Evolutionary conservation across 2,888 invertebrate genomes (phyloP).

Genomic region (Hypomecis punctinalis): DNA sequence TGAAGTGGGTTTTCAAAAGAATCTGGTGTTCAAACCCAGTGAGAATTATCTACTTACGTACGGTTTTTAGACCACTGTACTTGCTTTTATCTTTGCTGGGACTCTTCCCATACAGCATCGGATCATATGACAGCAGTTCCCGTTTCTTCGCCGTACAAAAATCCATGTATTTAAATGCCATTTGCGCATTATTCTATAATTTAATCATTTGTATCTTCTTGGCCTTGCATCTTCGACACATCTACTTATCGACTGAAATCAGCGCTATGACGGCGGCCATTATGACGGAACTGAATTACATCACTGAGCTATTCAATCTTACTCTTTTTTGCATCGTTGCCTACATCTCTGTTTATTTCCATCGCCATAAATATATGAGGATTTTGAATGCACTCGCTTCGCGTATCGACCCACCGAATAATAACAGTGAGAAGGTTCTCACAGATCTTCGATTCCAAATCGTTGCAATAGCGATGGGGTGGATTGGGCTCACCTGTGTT

Average conservation of each 20-base stretch:
- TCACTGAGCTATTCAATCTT: conserved; percentile 58
- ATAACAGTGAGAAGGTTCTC: conserved; percentile 48
- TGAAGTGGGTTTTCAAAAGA: conserved; percentile 46
- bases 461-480: conserved; percentile 46
- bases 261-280: conserved; percentile 56
- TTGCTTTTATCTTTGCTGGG: conserved; percentile 53
- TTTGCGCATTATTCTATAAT: conserved; percentile 56
- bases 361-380: conserved; percentile 60
- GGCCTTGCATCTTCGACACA: conserved; percentile 56
- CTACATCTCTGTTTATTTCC: conserved; percentile 58
- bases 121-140: conserved; percentile 46
- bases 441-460: conserved; percentile 53
- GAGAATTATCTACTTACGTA: conserved; percentile 37
- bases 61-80: conserved; percentile 58
- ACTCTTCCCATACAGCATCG: conserved; percentile 60
- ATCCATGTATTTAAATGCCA: conserved; percentile 64
- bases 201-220: conserved; percentile 55
- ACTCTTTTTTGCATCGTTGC: conserved; percentile 52
- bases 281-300: conserved; percentile 68
- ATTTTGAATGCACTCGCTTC: conserved; percentile 61
- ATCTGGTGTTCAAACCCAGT: conserved; percentile 33
- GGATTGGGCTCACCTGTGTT: conserved; percentile 46
- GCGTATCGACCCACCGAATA: conserved; percentile 50
- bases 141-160: conserved; percentile 53
- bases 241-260: conserved; percentile 51